phyloP scores from a whole-genome alignment of 2,888 invertebrate species.

The Panzeria rudis region DNA sequence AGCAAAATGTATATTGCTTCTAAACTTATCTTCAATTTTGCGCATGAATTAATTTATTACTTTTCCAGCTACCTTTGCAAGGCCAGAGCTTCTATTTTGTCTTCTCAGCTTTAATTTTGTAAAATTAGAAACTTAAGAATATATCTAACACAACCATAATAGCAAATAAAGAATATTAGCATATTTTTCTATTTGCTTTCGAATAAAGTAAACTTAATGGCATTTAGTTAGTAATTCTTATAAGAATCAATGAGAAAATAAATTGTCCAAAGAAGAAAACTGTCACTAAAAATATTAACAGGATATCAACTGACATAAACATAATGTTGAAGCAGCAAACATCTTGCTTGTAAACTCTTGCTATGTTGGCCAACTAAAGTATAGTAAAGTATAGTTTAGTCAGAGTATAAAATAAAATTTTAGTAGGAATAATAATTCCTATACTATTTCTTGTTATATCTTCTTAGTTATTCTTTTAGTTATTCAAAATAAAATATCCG shows the following conservation, averaged over 20 bases:
- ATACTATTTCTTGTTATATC: constrained; percentile 10
- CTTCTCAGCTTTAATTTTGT: not conserved
- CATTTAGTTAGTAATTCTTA: constrained; percentile 42
- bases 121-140: not conserved
- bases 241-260: constrained; percentile 8
- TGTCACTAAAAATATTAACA: constrained; percentile 61
- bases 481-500: constrained; percentile 56
- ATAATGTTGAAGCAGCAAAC: constrained; percentile 46
- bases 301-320: constrained; percentile 61
- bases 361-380: constrained; percentile 6
- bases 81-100: not conserved
- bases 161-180: constrained; percentile 17
- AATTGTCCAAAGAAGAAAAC: constrained; percentile 18
- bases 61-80: not conserved
- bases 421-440: not conserved
- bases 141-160: not conserved
- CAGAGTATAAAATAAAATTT: constrained; percentile 19
- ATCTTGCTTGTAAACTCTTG: not conserved
- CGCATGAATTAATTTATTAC: not conserved
- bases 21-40: not conserved
- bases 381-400: not conserved
- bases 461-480: not conserved
- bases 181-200: constrained; percentile 37
- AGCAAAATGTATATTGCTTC: not conserved
- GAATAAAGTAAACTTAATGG: constrained; percentile 23